Base-by-base conservation (phyloP, 2,113 vertebrate species). In the Leucosticte australis region DNA sequence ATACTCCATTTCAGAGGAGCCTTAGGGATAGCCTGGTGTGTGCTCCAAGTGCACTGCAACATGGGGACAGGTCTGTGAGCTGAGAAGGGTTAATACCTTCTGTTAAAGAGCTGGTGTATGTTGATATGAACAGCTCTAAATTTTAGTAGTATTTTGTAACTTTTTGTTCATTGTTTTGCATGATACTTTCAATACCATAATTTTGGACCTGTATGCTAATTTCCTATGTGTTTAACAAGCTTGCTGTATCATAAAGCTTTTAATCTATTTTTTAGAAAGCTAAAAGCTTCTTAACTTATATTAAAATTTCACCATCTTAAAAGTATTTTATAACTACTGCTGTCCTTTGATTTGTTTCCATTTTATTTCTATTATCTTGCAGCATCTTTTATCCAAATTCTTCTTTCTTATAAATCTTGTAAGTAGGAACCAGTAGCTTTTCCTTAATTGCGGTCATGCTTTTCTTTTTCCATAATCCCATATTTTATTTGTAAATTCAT, bases 351-450 rank as follows among this genome's bases (percentile, higher is more conserved):
- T 99, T 99, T 99, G 97, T 99, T 98, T 99, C 99, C 99, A 99
- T 99, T 99, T 98, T 99, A 99, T 99, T 99, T 99, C 98, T 99
- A 99, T 99, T 99, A 99, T 99, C 99, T 99, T 99, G 98, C 99
- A 99, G 99, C 99, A 99, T 99, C 99, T 99, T 99, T 99, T 99
- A 99, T 99, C 99, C 99, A 99, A 99, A 99, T 99, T 99, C 99
- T 99, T 98, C 99, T 99, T 99, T 99, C 99, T 99, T 99, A 99
- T 99, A 99, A 99, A 99, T 99, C 99, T 99, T 99, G 99, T 99
- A 99, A 99, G 99, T 99, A 99, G 99, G 99, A 99, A 98, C 97
- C 97, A 98, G 98, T 98, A 99, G 99, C 98, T 99, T 99, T 98
- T 98, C 98, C 98, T 99, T 99, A 98, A 99, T 99, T 98, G 98